phyloP scores from a whole-genome alignment of 2,797 vertebrate genomes.

The Peromyscus attwateri region DNA sequence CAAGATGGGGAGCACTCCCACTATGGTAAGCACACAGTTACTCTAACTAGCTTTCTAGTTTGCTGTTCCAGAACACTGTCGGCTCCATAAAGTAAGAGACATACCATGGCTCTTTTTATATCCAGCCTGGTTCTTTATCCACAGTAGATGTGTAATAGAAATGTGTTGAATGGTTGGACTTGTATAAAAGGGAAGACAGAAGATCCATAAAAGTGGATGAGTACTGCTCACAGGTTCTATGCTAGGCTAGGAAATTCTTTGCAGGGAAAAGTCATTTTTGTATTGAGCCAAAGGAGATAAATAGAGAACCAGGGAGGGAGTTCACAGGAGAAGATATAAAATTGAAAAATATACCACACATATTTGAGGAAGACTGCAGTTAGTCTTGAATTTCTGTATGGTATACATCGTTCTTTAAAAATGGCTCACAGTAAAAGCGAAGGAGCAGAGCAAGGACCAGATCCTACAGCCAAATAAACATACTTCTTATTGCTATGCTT shows the following conservation, averaged over 20 bases:
- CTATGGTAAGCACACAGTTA: neutral
- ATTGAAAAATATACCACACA: neutral
- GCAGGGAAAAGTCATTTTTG: neutral
- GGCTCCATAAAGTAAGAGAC: neutral
- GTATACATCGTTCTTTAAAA: constrained; percentile 34
- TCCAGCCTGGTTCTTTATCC: neutral
- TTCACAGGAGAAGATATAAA: neutral
- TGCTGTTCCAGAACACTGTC: neutral
- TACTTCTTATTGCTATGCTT: neutral
- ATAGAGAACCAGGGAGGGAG: neutral
- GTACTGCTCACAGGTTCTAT: neutral
- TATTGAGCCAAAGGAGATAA: constrained; percentile 1
- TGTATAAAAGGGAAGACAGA: constrained; percentile 18
- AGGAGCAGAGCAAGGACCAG: neutral
- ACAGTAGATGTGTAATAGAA: neutral
- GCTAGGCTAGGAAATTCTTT: neutral
- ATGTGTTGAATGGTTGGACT: neutral
- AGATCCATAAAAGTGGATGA: neutral
- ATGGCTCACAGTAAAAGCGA: constrained; percentile 6
- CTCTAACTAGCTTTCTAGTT: neutral
- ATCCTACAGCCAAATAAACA: neutral
- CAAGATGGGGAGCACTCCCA: too few species aligned
- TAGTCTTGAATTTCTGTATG: constrained; percentile 10
- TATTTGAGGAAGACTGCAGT: constrained; percentile 9
- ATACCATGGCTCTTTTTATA: neutral